Conservation (phyloP, 2,797 vertebrate species). For the Myioborus miniatus region DNA sequence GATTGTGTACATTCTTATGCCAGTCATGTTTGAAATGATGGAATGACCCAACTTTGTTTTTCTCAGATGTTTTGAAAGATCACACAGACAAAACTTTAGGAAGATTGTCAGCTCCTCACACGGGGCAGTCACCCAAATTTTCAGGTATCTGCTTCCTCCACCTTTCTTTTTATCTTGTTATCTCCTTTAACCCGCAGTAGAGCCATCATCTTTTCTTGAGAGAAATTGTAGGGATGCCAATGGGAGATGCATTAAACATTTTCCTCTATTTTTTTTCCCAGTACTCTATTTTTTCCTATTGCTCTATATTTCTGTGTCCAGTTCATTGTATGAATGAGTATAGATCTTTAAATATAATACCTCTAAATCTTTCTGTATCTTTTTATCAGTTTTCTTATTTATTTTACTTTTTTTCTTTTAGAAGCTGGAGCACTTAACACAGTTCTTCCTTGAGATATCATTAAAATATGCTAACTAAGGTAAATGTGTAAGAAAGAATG, state of each 20-base stretch:
- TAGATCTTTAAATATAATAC: slow-evolving; percentile 41
- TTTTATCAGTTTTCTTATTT: slow-evolving; percentile 29
- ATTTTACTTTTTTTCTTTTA: background rate
- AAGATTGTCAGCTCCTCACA: background rate
- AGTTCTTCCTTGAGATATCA: slow-evolving; percentile 37
- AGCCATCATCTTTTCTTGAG: background rate
- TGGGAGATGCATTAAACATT: background rate
- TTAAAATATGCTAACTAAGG: slow-evolving; percentile 76
- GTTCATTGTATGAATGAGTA: background rate
- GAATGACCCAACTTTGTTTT: background rate
- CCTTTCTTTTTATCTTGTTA: background rate
- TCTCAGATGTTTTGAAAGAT: background rate
- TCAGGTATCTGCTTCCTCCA: background rate
- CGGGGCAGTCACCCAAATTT: background rate
- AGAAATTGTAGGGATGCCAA: background rate
- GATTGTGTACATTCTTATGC: background rate
- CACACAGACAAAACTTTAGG: too few species aligned
- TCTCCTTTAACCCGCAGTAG: background rate
- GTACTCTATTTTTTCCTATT: background rate
- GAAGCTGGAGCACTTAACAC: slow-evolving; percentile 3
- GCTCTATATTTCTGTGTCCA: background rate
- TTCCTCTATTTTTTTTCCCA: background rate
- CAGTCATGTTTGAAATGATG: background rate
- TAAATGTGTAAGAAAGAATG: slow-evolving; percentile 35
- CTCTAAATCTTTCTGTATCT: background rate